These are phyloP conservation scores for Laupala kohalensis DNA, from an alignment of 1,140 invertebrate species.

Conservation along the genomic window DNA sequence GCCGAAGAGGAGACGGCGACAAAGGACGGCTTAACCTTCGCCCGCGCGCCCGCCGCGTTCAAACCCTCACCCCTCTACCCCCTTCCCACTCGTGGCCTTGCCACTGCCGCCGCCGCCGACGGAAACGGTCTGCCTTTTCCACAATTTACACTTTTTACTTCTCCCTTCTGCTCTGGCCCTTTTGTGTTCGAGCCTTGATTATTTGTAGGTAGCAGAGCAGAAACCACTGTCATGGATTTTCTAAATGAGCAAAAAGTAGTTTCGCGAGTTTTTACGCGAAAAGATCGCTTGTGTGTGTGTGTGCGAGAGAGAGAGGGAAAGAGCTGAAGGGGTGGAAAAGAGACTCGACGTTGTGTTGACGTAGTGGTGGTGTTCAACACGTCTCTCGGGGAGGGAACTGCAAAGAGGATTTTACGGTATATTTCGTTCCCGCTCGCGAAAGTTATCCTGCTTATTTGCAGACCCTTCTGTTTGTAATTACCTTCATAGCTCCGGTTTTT, in stretches of 20 bases:
- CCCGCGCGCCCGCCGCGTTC: too few species aligned
- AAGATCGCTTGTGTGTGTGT: neutral
- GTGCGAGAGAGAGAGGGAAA: neutral
- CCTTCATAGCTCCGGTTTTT: too few species aligned
- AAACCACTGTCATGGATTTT: neutral
- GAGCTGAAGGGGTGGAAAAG: too few species aligned
- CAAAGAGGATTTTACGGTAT: neutral
- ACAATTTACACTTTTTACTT: neutral
- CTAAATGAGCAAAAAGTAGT: neutral
- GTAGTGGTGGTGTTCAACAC: too few species aligned
- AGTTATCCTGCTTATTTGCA: neutral
- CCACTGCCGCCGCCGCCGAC: too few species aligned
- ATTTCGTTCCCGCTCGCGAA: neutral
- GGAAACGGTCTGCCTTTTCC: neutral
- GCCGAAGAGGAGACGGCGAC: neutral
- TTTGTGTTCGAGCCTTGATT: neutral
- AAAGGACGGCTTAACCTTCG: neutral
- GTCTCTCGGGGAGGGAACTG: neutral
- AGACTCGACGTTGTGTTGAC: too few species aligned
- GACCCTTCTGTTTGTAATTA: too few species aligned
- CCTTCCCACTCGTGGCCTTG: too few species aligned
- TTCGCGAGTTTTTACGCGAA: neutral
- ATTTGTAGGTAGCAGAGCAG: neutral
- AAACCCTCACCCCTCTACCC: too few species aligned
- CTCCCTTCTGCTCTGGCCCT: neutral